phyloP scores from a whole-genome alignment of 2,113 vertebrate species.

The Panthera leo region DNA sequence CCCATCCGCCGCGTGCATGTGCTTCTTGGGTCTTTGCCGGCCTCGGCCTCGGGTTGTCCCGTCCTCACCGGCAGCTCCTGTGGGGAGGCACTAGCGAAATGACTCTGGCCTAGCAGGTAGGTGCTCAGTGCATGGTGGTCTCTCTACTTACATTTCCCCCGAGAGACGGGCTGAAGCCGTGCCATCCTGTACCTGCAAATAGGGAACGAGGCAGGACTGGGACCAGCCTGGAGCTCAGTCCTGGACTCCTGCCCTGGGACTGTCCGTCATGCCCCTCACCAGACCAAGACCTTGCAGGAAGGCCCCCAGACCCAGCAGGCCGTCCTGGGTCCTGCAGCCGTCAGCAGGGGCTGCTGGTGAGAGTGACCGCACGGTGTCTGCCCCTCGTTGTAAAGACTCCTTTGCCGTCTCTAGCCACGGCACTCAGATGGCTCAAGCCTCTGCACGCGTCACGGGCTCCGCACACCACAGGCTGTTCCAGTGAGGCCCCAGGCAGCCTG shows the following conservation, averaged over 20 bases:
- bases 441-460: background rate
- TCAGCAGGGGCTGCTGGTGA: rapidly evolving
- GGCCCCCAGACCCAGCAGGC: background rate
- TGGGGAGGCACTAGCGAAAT: too few species aligned
- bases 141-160: rapidly evolving
- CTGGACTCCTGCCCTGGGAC: background rate
- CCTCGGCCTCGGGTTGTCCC: background rate
- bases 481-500: background rate
- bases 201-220: background rate
- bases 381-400: background rate
- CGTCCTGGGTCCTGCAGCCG: too few species aligned
- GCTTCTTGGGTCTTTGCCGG: too few species aligned
- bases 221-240: background rate
- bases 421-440: too few species aligned
- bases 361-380: rapidly evolving
- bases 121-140: rapidly evolving
- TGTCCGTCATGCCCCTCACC: background rate
- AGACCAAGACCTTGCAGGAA: background rate
- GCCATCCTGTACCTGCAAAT: background rate
- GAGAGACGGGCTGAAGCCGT: background rate
- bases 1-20: background rate
- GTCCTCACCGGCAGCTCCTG: background rate
- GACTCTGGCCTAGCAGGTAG: rapidly evolving
- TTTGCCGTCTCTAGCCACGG: background rate
- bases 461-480: rapidly evolving